A percentile compares a stretch with the other conserved stretches of the same genome.
phyloP scores from a whole-genome alignment of 2,888 invertebrate genomes.

The Xylota sylvarum region DNA sequence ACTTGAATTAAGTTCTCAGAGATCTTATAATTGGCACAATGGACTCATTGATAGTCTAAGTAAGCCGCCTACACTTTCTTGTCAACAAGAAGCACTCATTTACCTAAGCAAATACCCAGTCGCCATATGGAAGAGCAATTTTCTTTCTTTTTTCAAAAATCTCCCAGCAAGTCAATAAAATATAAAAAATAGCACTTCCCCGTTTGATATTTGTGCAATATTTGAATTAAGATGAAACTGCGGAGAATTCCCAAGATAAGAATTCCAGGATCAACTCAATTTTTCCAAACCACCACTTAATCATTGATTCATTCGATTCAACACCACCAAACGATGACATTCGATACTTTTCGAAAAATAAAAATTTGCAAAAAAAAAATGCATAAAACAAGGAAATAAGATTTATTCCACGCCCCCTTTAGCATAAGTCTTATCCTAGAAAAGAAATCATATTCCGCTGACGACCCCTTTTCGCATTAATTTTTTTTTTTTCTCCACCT shows the following conservation, averaged over 20 bases:
- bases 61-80: no score
- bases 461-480: slow-evolving; percentile 65
- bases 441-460: slow-evolving; percentile 56
- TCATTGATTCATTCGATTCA: slow-evolving; percentile 21
- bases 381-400: slow-evolving; percentile 60
- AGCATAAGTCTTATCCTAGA: slow-evolving; percentile 25
- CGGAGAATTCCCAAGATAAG: slow-evolving; percentile 45
- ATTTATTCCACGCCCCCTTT: slow-evolving; percentile 43
- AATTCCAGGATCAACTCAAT: slow-evolving; percentile 32
- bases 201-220: slow-evolving; percentile 12
- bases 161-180: slow-evolving; percentile 47
- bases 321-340: slow-evolving; percentile 19
- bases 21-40: no score
- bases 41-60: no score
- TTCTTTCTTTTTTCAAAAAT: not conserved
- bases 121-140: not conserved
- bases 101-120: no score
- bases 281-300: slow-evolving; percentile 7
- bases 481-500: slow-evolving; percentile 43
- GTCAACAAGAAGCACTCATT: no score
- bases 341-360: slow-evolving; percentile 21
- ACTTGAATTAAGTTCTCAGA: no score
- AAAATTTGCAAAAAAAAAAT: slow-evolving; percentile 46
- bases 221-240: slow-evolving; percentile 10
- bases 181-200: slow-evolving; percentile 35